Evolutionary conservation across 2,888 invertebrate species (phyloP).

Genomic region (Leptodirus hochenwartii): DNA sequence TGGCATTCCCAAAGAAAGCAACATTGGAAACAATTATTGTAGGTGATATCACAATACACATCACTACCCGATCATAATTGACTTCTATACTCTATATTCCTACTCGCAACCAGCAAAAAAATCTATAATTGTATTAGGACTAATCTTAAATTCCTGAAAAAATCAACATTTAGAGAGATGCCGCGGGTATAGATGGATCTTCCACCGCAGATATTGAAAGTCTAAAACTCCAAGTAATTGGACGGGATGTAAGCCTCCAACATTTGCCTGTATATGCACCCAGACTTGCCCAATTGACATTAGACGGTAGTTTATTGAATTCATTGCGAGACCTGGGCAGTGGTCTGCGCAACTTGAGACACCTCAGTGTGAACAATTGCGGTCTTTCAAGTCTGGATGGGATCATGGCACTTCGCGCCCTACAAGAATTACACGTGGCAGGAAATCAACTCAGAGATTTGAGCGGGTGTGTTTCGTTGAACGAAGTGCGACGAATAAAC

Average conservation of each 20-base stretch:
- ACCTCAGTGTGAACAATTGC: slow-evolving; percentile 42
- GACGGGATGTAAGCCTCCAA: slow-evolving; percentile 43
- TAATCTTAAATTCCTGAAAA: no score
- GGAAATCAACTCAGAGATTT: slow-evolving; percentile 43
- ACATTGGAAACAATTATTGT: no score
- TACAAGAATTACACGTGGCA: slow-evolving; percentile 42
- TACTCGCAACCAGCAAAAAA: no score
- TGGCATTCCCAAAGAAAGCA: no score
- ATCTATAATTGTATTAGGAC: no score
- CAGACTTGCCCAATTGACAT: slow-evolving; percentile 35
- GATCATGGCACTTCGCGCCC: slow-evolving; percentile 39
- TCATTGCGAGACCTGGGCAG: slow-evolving; percentile 52
- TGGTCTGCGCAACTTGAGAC: slow-evolving; percentile 38
- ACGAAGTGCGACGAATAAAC: no score
- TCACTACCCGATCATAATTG: no score
- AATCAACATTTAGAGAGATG: slow-evolving; percentile 12
- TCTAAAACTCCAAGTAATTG: slow-evolving; percentile 36
- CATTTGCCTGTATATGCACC: slow-evolving; percentile 43
- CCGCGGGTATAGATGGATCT: slow-evolving; percentile 28
- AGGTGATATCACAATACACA: no score
- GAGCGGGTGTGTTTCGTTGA: slow-evolving; percentile 38
- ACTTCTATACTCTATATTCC: no score
- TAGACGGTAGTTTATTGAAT: slow-evolving; percentile 47
- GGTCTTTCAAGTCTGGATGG: slow-evolving; percentile 47
- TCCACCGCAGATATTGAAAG: slow-evolving; percentile 27